phyloP scores from a whole-genome alignment of 2,888 invertebrate genomes.

The Pristionchus entomophagus region DNA sequence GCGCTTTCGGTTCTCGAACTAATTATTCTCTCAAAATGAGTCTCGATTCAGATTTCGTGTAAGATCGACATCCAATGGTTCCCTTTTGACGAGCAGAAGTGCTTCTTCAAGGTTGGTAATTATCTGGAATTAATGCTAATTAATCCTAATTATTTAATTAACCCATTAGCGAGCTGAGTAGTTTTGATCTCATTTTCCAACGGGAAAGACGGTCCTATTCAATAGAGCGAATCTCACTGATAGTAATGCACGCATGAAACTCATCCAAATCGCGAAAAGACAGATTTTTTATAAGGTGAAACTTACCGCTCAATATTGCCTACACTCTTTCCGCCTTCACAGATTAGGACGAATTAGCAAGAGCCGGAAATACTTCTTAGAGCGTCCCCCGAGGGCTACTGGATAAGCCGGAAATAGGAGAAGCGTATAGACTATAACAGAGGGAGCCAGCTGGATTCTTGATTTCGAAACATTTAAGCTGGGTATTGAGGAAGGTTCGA shows the following conservation, averaged over 20 bases:
- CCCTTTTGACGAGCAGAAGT: constrained; percentile 83
- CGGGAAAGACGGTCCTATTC: no score
- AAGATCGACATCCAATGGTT: constrained; percentile 70
- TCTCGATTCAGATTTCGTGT: constrained; percentile 86
- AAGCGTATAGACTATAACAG: background rate
- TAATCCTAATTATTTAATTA: no score
- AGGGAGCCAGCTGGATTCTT: background rate
- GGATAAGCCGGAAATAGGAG: background rate
- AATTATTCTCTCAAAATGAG: background rate
- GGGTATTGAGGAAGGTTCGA: no score
- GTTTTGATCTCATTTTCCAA: no score
- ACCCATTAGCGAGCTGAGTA: no score
- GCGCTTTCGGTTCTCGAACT: background rate
- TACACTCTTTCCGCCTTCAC: background rate
- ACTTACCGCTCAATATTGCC: background rate
- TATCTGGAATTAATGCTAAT: no score
- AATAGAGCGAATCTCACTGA: background rate
- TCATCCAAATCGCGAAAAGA: background rate
- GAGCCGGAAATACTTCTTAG: background rate
- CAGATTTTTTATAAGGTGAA: background rate
- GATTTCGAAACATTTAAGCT: no score
- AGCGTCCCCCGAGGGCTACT: background rate
- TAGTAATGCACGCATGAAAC: background rate
- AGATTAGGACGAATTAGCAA: background rate
- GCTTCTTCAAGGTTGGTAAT: constrained; percentile 69